phyloP scores from a whole-genome alignment of 2,888 invertebrate species.

The Anagyrus pseudococci region DNA sequence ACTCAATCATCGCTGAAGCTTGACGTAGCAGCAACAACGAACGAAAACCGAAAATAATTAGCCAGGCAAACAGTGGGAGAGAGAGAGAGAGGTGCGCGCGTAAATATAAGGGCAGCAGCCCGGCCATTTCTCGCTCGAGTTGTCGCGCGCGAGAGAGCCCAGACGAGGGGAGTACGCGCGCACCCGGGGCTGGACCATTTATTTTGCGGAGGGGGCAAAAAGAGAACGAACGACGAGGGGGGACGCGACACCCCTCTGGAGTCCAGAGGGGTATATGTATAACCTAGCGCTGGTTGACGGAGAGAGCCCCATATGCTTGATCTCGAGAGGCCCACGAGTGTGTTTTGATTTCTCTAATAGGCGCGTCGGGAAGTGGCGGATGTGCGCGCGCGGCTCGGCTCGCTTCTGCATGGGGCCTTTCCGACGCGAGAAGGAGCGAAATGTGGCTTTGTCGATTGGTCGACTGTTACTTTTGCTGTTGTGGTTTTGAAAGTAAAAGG shows the following conservation, averaged over 20 bases:
- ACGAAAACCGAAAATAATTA: constrained; percentile 56
- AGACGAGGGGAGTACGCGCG: not conserved
- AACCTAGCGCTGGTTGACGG: not conserved
- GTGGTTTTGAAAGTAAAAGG: too few species aligned
- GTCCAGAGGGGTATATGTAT: too few species aligned
- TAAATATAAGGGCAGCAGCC: constrained; percentile 49
- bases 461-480: too few species aligned
- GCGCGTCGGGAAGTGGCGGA: constrained; percentile 44
- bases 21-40: not conserved
- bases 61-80: constrained; percentile 50
- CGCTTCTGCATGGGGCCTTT: too few species aligned
- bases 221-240: too few species aligned
- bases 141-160: constrained; percentile 39
- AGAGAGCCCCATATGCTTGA: constrained; percentile 5
- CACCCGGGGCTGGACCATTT: constrained; percentile 46
- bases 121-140: constrained; percentile 58
- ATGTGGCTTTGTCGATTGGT: too few species aligned
- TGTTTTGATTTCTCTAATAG: constrained; percentile 62
- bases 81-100: too few species aligned
- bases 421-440: too few species aligned
- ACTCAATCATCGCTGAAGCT: not conserved
- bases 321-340: constrained; percentile 50
- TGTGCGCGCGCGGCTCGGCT: too few species aligned
- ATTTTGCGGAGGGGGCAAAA: constrained; percentile 52
- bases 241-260: constrained; percentile 4